These are phyloP conservation scores for Pipistrellus pipistrellus DNA, from an alignment of 2,797 vertebrate species.

Conservation along the genomic window DNA sequence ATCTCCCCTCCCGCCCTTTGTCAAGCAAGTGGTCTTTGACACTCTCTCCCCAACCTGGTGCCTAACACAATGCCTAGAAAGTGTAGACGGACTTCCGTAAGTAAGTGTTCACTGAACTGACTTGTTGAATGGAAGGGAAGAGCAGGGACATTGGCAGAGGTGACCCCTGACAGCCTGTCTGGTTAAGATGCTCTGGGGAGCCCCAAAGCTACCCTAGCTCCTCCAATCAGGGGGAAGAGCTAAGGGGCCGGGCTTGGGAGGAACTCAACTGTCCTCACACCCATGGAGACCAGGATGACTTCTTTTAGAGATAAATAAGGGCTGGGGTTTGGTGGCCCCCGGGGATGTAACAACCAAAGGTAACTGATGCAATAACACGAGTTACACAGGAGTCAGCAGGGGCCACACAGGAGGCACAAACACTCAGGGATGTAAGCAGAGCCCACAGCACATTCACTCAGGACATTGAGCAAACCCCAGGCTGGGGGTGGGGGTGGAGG, in stretches of 20 bases:
- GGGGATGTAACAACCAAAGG: neutral
- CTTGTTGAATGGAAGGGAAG: neutral
- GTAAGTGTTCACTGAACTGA: neutral
- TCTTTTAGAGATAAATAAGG: neutral
- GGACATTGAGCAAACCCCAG: neutral
- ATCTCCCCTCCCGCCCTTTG: neutral
- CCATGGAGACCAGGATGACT: neutral
- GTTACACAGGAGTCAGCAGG: neutral
- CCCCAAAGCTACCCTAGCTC: neutral
- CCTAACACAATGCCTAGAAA: neutral
- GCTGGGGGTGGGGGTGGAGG: neutral
- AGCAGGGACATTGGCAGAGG: neutral
- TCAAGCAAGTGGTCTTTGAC: neutral
- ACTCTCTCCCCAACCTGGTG: neutral
- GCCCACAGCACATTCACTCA: neutral
- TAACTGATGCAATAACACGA: neutral
- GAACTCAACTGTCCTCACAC: neutral
- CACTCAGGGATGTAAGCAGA: neutral
- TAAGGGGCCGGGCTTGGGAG: neutral
- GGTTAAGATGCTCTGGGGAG: neutral
- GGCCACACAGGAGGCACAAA: neutral
- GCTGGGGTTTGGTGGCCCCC: neutral
- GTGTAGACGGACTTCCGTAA: neutral
- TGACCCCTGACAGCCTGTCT: neutral
- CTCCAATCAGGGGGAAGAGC: no score